Base-by-base conservation (phyloP, 2,888 invertebrate genomes). In the Galerucella pusilla region DNA sequence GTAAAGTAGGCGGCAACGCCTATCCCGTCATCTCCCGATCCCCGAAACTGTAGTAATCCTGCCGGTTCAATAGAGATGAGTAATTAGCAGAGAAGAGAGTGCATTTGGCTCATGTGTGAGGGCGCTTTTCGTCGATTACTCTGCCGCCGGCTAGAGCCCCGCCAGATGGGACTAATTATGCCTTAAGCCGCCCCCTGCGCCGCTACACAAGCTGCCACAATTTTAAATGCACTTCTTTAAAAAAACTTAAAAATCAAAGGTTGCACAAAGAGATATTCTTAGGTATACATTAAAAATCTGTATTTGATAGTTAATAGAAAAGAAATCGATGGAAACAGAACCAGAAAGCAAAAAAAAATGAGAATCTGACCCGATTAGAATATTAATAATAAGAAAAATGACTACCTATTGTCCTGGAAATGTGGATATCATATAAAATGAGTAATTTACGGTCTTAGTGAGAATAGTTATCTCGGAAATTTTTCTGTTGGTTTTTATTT, bases 101-200 rank as follows among this genome's bases (percentile, higher is more conserved):
- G 68, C 74, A 68, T 68, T 83, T 85, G 87, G 84, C 87, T 86
- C 88, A 88, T 88, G 87, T 88, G 88, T 88, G 88, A 86, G 85
- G 86, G 84, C 85, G 85, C 84, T 82, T 85, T 83, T 86, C 86
- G 86, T 87, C 87, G 87, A 87, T 87, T 87, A 86, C 87, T 86
- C 85, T 85, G 84, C 84, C 86, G 84, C 84, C 85, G 83, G 83
- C 83, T 85, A 84, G 84, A 84, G 85, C 82, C 83, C 85, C 84
- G 85, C 87, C 87, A 88, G 87, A 87, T 88, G 88, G 87, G 87
- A 87, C 87, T 88, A 88, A 88, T 88, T 87, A 88, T 86, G 86
- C 87, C 87, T 87, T 87, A 87, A 87, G 86, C 87, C 84, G 83
- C 79, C 81, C 83, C 82, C 81, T 68, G 68, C 57, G 35, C 68